Evolutionary conservation across 64 coral and sea anemone genomes (phyloP), one percentile per base, ranked within the genome.

Genomic region (Porites lutea): DNA sequence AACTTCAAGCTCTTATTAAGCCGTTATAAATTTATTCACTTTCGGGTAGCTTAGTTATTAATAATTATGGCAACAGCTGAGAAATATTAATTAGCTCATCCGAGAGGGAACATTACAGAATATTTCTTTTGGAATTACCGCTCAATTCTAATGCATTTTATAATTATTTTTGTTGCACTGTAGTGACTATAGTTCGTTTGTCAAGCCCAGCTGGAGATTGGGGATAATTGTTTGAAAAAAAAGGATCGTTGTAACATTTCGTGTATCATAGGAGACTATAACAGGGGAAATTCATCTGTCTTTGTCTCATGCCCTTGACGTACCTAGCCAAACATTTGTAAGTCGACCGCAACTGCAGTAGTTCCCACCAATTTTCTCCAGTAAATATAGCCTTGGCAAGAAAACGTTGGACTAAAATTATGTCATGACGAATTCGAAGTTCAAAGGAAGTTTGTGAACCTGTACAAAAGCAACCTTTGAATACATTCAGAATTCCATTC

Each of bases 61-160:
- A 84, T 84, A 61, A 67, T 69, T 61, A 16, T 20, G 15, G 52
- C 6, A 5, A 20, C 48, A 76, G 43, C 47, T 48, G 62, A 52
- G 52, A 84, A 84, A 69, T 68, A 84, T 84, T 84, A 68, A 84
- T 84, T 52, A 68, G 62, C 61, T 37, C 8, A 19, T 12, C n/a
- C 18, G 11, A 4, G 19, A 63, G 51, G 18, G 45, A 49, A 69
- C 18, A 48, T 46, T 15, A 52, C 6, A n/a, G 46, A 52, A 48
- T 51, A 50, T 20, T 47, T 13, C 12, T 53, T 52, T 68, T 81
- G 22, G 57, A 45, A 81, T 44, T 81, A 21, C 8, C 16, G 52
- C 3, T 58, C 59, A 73, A 73, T 49, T 37, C 21, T 79, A 53
- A 59, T 12, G 2, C 19, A 6, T 27, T 52, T 59, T 57, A 43